A percentile compares a stretch with the other conserved stretches of the same genome.
Conservation (phyloP, 2,797 vertebrate species). For the Anableps anableps region DNA sequence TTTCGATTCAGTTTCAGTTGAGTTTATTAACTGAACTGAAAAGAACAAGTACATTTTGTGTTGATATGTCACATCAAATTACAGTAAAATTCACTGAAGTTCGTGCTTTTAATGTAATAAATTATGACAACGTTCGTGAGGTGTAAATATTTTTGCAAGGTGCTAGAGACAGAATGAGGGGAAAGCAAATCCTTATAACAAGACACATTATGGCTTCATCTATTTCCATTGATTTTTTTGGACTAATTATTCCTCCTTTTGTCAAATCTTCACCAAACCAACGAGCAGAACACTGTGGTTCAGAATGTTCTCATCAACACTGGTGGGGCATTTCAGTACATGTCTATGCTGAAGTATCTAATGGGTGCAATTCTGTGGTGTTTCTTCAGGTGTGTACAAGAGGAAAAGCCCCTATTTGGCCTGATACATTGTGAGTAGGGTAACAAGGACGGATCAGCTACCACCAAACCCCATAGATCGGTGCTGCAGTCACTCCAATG, state of each 20-base stretch:
- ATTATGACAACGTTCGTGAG: neutral
- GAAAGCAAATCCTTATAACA: neutral
- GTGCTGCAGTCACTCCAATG: slow-evolving; percentile 9
- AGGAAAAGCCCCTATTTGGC: neutral
- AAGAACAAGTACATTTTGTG: neutral
- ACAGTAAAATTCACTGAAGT: neutral
- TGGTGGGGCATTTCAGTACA: neutral
- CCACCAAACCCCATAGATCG: slow-evolving; percentile 6
- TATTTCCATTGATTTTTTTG: neutral
- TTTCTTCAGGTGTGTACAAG: neutral
- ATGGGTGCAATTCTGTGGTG: neutral
- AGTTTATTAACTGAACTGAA: too few relatives aligned
- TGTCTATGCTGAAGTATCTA: neutral
- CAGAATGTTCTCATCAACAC: neutral
- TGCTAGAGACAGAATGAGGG: neutral
- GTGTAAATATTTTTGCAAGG: neutral
- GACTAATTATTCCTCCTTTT: neutral
- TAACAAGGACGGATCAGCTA: neutral
- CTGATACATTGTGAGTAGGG: neutral
- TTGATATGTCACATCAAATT: neutral
- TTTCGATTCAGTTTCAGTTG: too few relatives aligned
- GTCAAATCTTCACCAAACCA: neutral
- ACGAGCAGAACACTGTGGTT: neutral
- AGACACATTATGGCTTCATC: neutral
- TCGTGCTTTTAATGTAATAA: neutral